These are phyloP conservation scores for Zhuqinia jingwanae DNA, from an alignment of 2,888 invertebrate species.

Conservation along the genomic window DNA sequence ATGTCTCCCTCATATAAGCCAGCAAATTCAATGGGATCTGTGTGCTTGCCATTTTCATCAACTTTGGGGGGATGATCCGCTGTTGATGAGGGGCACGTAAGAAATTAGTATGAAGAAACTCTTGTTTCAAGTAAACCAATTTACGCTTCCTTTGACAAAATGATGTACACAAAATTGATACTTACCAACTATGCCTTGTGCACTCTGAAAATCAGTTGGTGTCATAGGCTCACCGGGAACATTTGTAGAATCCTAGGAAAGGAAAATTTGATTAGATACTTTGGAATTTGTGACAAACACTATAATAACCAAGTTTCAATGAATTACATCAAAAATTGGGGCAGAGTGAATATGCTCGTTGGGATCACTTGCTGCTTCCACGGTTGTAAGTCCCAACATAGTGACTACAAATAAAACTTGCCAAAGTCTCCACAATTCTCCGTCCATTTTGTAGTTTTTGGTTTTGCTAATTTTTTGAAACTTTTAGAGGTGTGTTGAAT, in stretches of 20 bases:
- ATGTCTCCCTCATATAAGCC: slow-evolving; percentile 78
- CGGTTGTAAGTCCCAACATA: background rate
- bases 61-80: slow-evolving; percentile 67
- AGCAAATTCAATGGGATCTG: slow-evolving; percentile 78
- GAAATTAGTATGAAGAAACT: background rate
- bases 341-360: slow-evolving; percentile 19
- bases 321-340: slow-evolving; percentile 61
- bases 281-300: background rate
- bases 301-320: background rate
- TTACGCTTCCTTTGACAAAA: no score
- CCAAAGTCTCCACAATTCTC: slow-evolving; percentile 63
- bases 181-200: slow-evolving; percentile 74
- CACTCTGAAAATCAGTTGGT: slow-evolving; percentile 80
- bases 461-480: background rate
- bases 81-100: background rate
- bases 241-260: slow-evolving; percentile 67
- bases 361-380: slow-evolving; percentile 45
- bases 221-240: slow-evolving; percentile 80
- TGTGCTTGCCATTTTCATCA: slow-evolving; percentile 56
- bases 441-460: slow-evolving; percentile 53
- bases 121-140: background rate
- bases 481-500: background rate
- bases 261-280: background rate
- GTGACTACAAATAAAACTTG: slow-evolving; percentile 51
- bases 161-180: background rate